phyloP scores from a whole-genome alignment of 2,888 invertebrate genomes.

The Sycophila texana region DNA sequence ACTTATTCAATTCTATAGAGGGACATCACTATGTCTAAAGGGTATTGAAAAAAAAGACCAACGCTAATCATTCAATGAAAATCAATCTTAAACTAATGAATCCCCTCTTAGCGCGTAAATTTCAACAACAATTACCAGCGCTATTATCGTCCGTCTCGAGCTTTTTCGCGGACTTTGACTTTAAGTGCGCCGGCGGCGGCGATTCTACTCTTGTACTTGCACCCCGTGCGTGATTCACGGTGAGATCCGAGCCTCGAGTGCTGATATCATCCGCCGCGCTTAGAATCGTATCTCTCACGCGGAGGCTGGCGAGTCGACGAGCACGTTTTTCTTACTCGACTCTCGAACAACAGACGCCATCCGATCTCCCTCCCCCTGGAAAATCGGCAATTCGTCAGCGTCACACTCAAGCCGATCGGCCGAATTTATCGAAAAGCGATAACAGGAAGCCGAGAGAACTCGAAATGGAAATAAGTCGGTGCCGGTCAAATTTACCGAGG shows the following conservation, averaged over 20 bases:
- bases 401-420: neutral
- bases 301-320: neutral
- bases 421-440: neutral
- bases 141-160: no score
- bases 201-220: neutral
- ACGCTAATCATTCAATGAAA: no score
- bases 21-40: no score
- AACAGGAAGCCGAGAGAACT: neutral
- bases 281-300: constrained; percentile 9
- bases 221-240: constrained; percentile 21
- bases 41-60: no score
- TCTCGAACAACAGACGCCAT: neutral
- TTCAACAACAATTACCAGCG: no score
- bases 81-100: no score
- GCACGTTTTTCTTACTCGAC: neutral
- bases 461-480: neutral
- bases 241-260: constrained; percentile 21
- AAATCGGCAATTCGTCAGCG: neutral
- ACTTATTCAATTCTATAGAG: no score
- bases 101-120: no score
- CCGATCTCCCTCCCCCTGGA: neutral
- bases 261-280: constrained; percentile 20
- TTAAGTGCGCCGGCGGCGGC: neutral
- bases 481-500: neutral
- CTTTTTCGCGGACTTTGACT: neutral